Base-by-base conservation (phyloP, 2,888 invertebrate species). In the Erebia ligea region DNA sequence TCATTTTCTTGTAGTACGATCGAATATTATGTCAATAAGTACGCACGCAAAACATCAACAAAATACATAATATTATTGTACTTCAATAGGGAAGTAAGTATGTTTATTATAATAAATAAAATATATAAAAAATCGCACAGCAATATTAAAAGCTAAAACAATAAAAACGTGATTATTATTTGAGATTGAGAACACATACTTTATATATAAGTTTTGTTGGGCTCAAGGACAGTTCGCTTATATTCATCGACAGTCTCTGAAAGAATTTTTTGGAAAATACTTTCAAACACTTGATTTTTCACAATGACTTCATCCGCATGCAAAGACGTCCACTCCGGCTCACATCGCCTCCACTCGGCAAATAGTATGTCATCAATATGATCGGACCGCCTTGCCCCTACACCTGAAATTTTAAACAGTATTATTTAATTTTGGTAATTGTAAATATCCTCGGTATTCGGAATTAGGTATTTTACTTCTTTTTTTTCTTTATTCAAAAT, bases 361-460 rank as follows among this genome's bases (percentile, higher is more conserved):
- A 92, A 90, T 61, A 93, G 68, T 57, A 93, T 90, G 74, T 92
- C 92, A 75, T 93, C 93, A 54, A 93, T 91, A 78, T 93, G 91
- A 72, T 93, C 92, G 0, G 91, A 86, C 1, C 91, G 86, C 1
- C 90, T 82, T 8, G 85, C 84, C 0, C 87, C 84, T 3, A 92
- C 87, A 48, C 88, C 92, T 91, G 80, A 1, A 79, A 79, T 19
- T 9, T 40, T 45, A 34, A 34, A 34, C 34, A 34, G 6, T 34
- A 34, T 34, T 34, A 6, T 34, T 34, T 34, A 21, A 21, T 21
- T 21, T n/a, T n/a, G n/a, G n/a, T n/a, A n/a, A n/a, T n/a, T n/a
- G n/a, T n/a, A n/a, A n/a, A n/a, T n/a, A n/a, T n/a, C n/a, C n/a
- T n/a, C n/a, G n/a, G n/a, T n/a, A n/a, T n/a, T n/a, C n/a, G n/a